Evolutionary conservation across 1,140 invertebrate genomes (phyloP), one percentile per base, ranked within the genome.

Genomic region (Drosophila saltans): DNA sequence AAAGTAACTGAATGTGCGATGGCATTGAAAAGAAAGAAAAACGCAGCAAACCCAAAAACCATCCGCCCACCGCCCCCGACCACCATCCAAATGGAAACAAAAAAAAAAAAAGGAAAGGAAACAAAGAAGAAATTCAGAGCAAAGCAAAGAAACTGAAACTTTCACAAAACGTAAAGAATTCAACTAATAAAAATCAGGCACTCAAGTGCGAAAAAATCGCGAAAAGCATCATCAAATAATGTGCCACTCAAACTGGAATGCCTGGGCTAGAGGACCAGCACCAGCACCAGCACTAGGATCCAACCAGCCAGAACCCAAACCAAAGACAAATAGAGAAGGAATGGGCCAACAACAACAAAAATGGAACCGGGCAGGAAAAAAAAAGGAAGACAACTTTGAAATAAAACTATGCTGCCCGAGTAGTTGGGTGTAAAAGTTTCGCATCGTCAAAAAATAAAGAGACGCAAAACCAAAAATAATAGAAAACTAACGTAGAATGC

Each of bases 131-230:
- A 52, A 3, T 24, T 3, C 45, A 5, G 9, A 24, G 21, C 45
- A 52, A 57, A 69, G 78, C 67, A 89, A 78, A 80, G 84, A 78
- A 88, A 88, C 71, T 75, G 82, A 80, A 86, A 88, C 77, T 89
- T 88, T 86, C 45, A 43, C 48, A 74, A 88, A 88, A 75, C 81
- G 84, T 79, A 89, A 89, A 90, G 86, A 91, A 91, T 91, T 90
- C 90, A 90, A 86, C 90, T 91, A 91, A 91, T 91, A 91, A 91
- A 91, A 91, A 91, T 91, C 88, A 91, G 76, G 80, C 90, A 91
- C 88, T 91, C 90, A 91, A 91, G 90, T 91, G 90, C 90, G 90
- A 91, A 91, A 91, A 91, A 91, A 91, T 91, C 90, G 82, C 85
- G 90, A 90, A 89, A 89, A 90, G 85, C 85, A 85, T 90, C 85